Percentiles rank a stretch among this genome's conserved stretches.
Conservation (phyloP, 2,797 vertebrate species). For the Crenichthys baileyi region DNA sequence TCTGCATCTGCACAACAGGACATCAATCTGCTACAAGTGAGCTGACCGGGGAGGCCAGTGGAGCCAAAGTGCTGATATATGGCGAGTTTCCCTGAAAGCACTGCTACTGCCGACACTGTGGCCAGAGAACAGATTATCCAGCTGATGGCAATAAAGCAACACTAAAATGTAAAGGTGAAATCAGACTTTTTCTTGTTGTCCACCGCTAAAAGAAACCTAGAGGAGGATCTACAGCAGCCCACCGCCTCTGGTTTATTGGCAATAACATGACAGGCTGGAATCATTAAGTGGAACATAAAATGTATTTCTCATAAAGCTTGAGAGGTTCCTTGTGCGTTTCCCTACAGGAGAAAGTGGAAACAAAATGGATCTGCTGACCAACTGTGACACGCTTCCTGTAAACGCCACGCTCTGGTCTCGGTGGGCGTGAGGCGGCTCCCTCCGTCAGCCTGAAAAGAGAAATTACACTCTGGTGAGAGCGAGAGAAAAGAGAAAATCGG, state of each 20-base stretch:
- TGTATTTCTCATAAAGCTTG: conserved; percentile 74
- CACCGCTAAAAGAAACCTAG: conserved; percentile 2
- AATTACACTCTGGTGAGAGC: conserved; percentile 51
- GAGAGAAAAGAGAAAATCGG: conserved; percentile 31
- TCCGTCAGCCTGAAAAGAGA: conserved; percentile 38
- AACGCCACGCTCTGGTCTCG: conserved; percentile 42
- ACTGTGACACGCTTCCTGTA: conserved; percentile 61
- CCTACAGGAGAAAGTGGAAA: conserved; percentile 43
- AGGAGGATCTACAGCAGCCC: conserved; percentile 58
- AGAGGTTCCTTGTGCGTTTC: conserved; percentile 74
- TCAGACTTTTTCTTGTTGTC: conserved; percentile 9
- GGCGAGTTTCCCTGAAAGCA: conserved; percentile 50
- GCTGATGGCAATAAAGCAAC: conserved; percentile 46
- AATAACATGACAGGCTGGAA: conserved; percentile 68
- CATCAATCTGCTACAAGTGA: conserved; percentile 76
- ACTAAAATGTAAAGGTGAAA: conserved; percentile 20
- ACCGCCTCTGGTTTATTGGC: conserved; percentile 36
- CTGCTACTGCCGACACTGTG: conserved; percentile 58
- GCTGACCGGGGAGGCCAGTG: conserved; percentile 58
- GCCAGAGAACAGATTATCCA: conserved; percentile 52
- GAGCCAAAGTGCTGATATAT: conserved; percentile 69
- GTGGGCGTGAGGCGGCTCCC: conserved; percentile 39
- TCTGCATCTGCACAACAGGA: conserved; percentile 71
- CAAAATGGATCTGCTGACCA: conserved; percentile 63
- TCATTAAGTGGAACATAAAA: conserved; percentile 76